These are phyloP conservation scores for Agonopterix subpropinquella DNA, from an alignment of 2,888 invertebrate species.

Conservation along the genomic window DNA sequence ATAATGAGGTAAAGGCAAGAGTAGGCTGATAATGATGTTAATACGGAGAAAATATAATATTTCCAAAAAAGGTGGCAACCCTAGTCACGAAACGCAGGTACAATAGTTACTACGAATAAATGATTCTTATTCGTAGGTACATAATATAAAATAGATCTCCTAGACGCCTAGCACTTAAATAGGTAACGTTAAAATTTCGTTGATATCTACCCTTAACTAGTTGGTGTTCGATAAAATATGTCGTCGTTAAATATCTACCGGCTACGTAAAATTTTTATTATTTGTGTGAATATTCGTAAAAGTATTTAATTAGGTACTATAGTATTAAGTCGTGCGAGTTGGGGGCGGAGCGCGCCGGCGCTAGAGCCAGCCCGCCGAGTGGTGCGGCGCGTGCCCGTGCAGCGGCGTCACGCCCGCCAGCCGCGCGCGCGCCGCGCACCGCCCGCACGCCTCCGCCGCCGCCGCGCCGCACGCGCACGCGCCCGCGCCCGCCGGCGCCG, in stretches of 20 bases:
- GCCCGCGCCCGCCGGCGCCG: slow-evolving; percentile 2
- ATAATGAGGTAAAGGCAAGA: no score
- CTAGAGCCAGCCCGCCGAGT: slow-evolving; percentile 82
- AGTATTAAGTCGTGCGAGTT: neutral
- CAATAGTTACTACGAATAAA: slow-evolving; percentile 16
- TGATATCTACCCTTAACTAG: slow-evolving; percentile 27
- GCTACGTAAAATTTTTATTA: slow-evolving; percentile 16
- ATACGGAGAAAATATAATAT: no score
- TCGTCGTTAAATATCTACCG: slow-evolving; percentile 34
- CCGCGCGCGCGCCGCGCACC: slow-evolving; percentile 78
- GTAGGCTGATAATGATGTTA: no score
- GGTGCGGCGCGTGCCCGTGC: slow-evolving; percentile 80
- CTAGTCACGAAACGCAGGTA: no score
- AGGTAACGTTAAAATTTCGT: slow-evolving; percentile 1
- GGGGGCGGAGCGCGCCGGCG: slow-evolving; percentile 1
- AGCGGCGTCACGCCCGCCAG: slow-evolving; percentile 84
- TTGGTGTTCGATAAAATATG: slow-evolving; percentile 67
- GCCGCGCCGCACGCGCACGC: slow-evolving; percentile 2
- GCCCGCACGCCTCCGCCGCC: slow-evolving; percentile 47
- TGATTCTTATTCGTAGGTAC: slow-evolving; percentile 13
- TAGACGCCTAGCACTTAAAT: neutral
- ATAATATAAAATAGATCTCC: neutral
- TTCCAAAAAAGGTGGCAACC: no score
- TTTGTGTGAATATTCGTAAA: slow-evolving; percentile 1
- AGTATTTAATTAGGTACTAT: neutral